Conservation (phyloP, 2,888 invertebrate species). For the Ochlodes sylvanus region DNA sequence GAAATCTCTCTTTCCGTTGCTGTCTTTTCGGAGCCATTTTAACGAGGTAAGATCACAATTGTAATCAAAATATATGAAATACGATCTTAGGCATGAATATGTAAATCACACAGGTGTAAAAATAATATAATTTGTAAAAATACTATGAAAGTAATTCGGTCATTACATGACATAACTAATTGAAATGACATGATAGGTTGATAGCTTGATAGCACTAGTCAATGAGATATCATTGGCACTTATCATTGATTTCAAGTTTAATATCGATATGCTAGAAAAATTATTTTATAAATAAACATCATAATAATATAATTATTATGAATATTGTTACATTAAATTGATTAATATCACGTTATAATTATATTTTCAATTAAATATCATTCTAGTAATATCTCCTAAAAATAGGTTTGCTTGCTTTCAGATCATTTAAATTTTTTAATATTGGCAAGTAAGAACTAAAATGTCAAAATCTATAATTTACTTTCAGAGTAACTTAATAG, state of each 20-base stretch:
- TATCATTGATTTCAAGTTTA: too few species aligned
- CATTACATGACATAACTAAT: neutral
- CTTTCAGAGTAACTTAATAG: too few species aligned
- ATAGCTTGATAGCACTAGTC: too few species aligned
- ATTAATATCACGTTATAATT: too few species aligned
- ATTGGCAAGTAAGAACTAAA: neutral
- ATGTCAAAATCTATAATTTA: conserved; percentile 3
- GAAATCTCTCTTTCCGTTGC: conserved; percentile 48
- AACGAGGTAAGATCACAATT: neutral
- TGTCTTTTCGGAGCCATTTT: conserved; percentile 57
- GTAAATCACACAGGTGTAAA: neutral
- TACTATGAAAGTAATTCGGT: neutral
- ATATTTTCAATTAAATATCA: too few species aligned
- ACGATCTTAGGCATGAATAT: neutral
- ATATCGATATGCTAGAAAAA: too few species aligned
- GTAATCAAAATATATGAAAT: neutral
- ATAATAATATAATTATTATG: too few species aligned
- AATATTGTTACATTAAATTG: too few species aligned
- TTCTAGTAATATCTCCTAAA: too few species aligned
- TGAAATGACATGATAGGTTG: conserved; percentile 6
- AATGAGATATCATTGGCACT: too few species aligned
- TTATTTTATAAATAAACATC: too few species aligned
- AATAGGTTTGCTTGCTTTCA: too few species aligned
- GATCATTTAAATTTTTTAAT: neutral
- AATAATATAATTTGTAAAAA: conserved; percentile 1